Evolutionary conservation across 1,140 invertebrate genomes (phyloP).

Genomic region (Chironomus striatipennis): DNA sequence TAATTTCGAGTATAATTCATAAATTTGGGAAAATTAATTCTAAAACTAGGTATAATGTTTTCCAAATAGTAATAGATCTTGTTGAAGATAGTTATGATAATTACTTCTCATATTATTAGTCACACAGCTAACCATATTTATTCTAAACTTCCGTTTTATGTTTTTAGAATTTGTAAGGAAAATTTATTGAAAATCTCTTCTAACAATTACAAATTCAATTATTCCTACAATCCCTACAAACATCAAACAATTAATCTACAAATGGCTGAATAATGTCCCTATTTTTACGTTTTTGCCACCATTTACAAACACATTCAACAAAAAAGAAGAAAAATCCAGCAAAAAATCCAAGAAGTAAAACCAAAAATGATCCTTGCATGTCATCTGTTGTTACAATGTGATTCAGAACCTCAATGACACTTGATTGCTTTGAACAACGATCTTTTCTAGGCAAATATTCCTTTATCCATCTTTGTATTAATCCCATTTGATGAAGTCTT

Average conservation of each 20-base stretch:
- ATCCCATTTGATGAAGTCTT: slow-evolving; percentile 71
- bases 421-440: slow-evolving; percentile 59
- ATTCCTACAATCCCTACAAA: too few species aligned
- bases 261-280: slow-evolving; percentile 15
- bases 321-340: slow-evolving; percentile 26
- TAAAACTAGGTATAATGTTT: too few species aligned
- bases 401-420: slow-evolving; percentile 58
- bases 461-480: slow-evolving; percentile 73
- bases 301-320: neutral
- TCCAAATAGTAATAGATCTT: too few species aligned
- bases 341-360: slow-evolving; percentile 60
- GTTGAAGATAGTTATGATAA: too few species aligned
- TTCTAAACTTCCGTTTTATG: too few species aligned
- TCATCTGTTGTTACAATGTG: slow-evolving; percentile 78
- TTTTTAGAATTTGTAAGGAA: too few species aligned
- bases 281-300: neutral
- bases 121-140: too few species aligned
- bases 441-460: slow-evolving; percentile 70
- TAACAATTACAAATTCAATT: too few species aligned
- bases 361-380: slow-evolving; percentile 84
- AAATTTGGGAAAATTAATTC: too few species aligned
- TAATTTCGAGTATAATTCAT: too few species aligned
- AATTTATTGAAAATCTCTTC: too few species aligned
- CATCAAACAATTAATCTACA: slow-evolving; percentile 24
- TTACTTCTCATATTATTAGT: too few species aligned